A percentile compares a stretch with the other conserved stretches of the same genome.
phyloP scores from a whole-genome alignment of 1,140 invertebrate genomes.

The Drosophila santomea region DNA sequence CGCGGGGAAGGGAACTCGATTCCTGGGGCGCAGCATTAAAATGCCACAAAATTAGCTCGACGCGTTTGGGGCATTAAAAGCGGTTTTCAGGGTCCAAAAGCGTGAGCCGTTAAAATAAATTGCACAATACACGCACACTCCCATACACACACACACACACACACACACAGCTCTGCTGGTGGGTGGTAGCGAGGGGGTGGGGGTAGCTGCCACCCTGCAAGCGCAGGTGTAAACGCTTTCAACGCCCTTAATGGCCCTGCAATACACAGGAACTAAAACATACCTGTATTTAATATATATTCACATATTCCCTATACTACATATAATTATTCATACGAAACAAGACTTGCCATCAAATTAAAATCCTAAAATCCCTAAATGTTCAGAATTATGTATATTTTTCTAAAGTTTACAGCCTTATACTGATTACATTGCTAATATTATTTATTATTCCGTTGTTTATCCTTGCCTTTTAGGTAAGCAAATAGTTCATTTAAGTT shows the following conservation, averaged over 20 bases:
- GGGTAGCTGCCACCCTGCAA: constrained; percentile 6
- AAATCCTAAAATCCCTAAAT: too few species aligned
- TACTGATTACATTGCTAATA: too few species aligned
- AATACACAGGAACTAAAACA: constrained; percentile 8
- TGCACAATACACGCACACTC: constrained; percentile 65
- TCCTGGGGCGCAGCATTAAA: constrained; percentile 55
- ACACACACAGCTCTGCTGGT: background rate
- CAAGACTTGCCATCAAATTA: too few species aligned
- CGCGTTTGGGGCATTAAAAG: constrained; percentile 79
- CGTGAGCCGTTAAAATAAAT: constrained; percentile 80
- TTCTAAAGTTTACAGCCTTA: too few species aligned
- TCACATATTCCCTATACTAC: too few species aligned
- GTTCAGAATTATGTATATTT: too few species aligned
- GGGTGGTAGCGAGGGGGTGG: background rate
- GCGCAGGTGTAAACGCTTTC: constrained; percentile 74
- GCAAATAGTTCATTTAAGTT: too few species aligned
- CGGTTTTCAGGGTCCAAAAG: constrained; percentile 67
- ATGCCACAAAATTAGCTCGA: constrained; percentile 79
- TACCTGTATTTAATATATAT: too few species aligned
- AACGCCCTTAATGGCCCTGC: constrained; percentile 62
- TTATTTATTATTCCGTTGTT: too few species aligned
- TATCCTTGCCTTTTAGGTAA: too few species aligned
- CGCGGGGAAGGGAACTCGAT: background rate
- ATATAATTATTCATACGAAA: too few species aligned
- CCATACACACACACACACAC: constrained; percentile 10